Base-by-base conservation (phyloP, 2,888 invertebrate genomes). In the Pterobdella sp. region DNA sequence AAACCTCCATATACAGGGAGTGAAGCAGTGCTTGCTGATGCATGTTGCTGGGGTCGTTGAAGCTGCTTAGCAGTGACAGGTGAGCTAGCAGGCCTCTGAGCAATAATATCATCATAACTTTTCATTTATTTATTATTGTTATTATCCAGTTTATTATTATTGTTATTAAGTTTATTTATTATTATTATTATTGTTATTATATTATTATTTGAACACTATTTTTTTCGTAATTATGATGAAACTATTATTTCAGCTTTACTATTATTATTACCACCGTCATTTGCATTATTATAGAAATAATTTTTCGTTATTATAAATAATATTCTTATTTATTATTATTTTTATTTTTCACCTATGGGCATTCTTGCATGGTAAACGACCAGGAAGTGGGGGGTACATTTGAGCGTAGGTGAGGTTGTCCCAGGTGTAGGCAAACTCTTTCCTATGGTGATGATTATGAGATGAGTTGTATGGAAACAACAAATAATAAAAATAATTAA, bases 1-100 rank as follows among this genome's bases (percentile, higher is more conserved):
- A n/a, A 63, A 82, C 81, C 77, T 81, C 79, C 69, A 76, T 74
- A 74, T 85, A 85, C 60, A 85, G 79, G 52, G 80, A 88, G 80
- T 88, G 87, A 75, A 96, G 86, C 77, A 91, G 88, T 0, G 88
- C 85, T 82, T 92, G 91, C 76, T 89, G 88, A 79, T 89, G 89
- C 75, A 93, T 85, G 1, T 90, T 89, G 81, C 88, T 89, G 0
- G 94, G 93, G 80, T 91, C 92, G 75, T 88, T 88, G 78, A 94
- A 88, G 79, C 90, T 89, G 0, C 91, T 86, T 81, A 94, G 89
- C 10, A 94, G 68, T 29, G 60, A 70, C 52, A 72, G 64, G 68
- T 63, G 77, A 63, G 26, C 72, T 73, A 73, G 75, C 72, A 72
- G 76, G 75, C 35, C 69, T 68, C 72, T 75, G 72, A 67, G 49